phyloP scores from a whole-genome alignment of 2,888 invertebrate species.

The Actias luna region DNA sequence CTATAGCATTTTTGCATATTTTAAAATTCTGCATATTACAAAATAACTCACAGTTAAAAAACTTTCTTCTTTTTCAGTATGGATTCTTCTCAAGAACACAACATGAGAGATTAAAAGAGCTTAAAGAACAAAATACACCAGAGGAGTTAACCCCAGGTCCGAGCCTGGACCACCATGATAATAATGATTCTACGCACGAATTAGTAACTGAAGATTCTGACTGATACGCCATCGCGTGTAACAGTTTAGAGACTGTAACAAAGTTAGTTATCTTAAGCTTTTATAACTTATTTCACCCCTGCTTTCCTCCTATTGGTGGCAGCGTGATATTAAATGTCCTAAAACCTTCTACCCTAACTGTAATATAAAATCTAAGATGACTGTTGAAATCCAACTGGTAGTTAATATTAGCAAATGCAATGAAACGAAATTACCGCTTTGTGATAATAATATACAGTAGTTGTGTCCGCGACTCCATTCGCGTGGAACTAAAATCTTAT shows the following conservation, averaged over 20 bases:
- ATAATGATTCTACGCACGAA: conserved; percentile 26
- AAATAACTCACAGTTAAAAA: neutral
- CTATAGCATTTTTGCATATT: no score
- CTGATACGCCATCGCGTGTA: conserved; percentile 7
- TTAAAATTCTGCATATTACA: neutral
- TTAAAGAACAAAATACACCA: conserved; percentile 39
- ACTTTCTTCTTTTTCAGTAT: conserved; percentile 42
- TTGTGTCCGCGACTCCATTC: no score
- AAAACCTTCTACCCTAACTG: no score
- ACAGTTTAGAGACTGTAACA: neutral
- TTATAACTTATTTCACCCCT: no score
- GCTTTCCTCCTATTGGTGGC: no score
- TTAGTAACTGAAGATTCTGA: conserved; percentile 28
- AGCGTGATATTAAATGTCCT: no score
- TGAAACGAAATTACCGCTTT: no score
- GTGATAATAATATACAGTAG: no score
- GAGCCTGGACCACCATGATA: neutral
- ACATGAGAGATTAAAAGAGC: conserved; percentile 48
- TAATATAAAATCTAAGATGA: no score
- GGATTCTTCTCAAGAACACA: conserved; percentile 61
- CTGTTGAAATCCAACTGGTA: no score
- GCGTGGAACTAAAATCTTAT: no score
- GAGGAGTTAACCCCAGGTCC: neutral
- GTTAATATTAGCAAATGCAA: no score
- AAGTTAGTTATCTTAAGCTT: neutral